Conservation (phyloP, 2,113 vertebrate genomes). For the Pachypanchax playfairii region DNA sequence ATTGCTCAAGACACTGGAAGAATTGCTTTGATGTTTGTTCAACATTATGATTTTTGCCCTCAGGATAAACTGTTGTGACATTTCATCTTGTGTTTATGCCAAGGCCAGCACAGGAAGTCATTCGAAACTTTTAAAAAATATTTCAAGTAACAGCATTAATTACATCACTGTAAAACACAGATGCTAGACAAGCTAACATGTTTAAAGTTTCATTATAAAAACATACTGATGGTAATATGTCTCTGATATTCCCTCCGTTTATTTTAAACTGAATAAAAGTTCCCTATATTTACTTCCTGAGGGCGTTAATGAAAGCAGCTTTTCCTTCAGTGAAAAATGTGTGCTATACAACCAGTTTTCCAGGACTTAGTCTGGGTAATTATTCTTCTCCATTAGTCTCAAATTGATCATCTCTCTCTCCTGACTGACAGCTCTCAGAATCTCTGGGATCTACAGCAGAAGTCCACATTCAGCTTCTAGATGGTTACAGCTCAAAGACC, state of each 20-base stretch:
- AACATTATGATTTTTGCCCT: background rate
- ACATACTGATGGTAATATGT: background rate
- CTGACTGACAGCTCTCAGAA: too few species aligned
- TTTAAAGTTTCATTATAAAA: background rate
- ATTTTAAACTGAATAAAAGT: background rate
- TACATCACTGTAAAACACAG: too few species aligned
- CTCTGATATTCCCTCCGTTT: background rate
- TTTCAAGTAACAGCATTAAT: background rate
- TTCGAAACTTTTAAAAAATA: background rate
- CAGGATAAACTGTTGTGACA: conserved; percentile 2
- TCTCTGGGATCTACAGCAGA: too few species aligned
- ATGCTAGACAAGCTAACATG: background rate
- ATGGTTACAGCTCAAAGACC: background rate
- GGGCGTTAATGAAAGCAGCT: conserved; percentile 17
- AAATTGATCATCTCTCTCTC: conserved; percentile 44
- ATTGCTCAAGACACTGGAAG: conserved; percentile 2
- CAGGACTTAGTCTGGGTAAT: conserved; percentile 32
- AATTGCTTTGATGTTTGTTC: background rate
- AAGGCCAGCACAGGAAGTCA: background rate
- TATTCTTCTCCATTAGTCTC: conserved; percentile 33
- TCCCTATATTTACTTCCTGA: conserved; percentile 13
- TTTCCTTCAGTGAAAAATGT: conserved; percentile 31
- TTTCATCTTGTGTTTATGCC: background rate
- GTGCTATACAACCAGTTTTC: conserved; percentile 1
- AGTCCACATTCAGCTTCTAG: background rate